Evolutionary conservation across 2,113 vertebrate species (phyloP), one percentile per base, ranked within the genome.

Genomic region (Elgaria multicarinata): DNA sequence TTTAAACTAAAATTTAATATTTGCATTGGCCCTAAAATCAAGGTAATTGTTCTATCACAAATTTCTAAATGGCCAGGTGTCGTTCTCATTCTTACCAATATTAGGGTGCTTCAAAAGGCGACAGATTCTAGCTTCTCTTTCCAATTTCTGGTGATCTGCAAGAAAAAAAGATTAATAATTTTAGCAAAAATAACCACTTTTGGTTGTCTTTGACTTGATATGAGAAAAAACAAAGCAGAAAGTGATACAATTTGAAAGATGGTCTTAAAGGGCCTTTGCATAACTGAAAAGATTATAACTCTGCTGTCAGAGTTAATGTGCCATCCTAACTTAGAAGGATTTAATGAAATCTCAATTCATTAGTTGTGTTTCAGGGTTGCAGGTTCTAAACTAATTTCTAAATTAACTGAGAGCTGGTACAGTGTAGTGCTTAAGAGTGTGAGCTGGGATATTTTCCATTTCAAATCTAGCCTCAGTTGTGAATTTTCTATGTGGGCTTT

Each of bases 91-190:
- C 97, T 96, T 96, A 99, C 98, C 98, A 1, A 99, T 99, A 96
- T 99, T 99, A 88, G 98, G 95, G 76, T 99, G 98, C 95, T 99
- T 99, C 93, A 99, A 96, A 92, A 99, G 98, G 82, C 98, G 98
- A 95, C 98, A 99, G 95, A 99, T 99, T 94, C 98, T 97, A 92
- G 98, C 98, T 97, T 99, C 98, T 90, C 98, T 97, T 97, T 99
- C 98, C 96, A 99, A 91, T 96, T 99, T 99, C 97, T 99, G 98
- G 93, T 99, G 98, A 97, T 99, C 98, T 99, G 94, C 89, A 94
- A 89, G 28, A 93, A 77, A 90, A 67, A 4, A 89, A 24, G 93
- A 87, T 67, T 77, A 46, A 6, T 85, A 78, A 16, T 84, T 92
- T 96, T 85, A 94, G n/a, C 8, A 82, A 16, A 42, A 86, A 85